A percentile compares a stretch with the other conserved stretches of the same genome.
These are phyloP conservation scores for Anoncus sp. DNA, from an alignment of 2,888 invertebrate genomes.

Conservation along the genomic window DNA sequence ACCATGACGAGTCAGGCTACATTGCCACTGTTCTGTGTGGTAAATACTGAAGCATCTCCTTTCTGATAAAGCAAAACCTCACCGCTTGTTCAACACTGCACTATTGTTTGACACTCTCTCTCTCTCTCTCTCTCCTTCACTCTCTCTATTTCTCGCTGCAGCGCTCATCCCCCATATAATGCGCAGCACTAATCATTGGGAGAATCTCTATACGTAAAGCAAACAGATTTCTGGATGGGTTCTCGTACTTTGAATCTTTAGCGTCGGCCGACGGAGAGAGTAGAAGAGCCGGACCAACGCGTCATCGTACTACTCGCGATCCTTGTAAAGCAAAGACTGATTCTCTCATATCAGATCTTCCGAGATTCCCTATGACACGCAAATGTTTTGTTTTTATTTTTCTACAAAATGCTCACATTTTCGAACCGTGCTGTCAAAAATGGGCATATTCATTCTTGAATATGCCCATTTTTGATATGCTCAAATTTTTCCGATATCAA, in stretches of 20 bases:
- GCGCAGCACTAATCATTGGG: conserved; percentile 32
- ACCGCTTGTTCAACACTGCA: conserved; percentile 15
- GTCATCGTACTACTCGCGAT: neutral
- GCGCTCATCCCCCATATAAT: neutral
- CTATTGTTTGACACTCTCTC: neutral
- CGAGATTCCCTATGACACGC: no score
- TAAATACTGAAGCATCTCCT: conserved; percentile 28
- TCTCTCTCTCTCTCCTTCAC: neutral
- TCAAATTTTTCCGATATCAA: no score
- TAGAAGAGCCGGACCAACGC: conserved; percentile 14
- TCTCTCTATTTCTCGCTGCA: neutral
- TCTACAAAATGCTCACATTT: no score
- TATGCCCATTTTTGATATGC: no score
- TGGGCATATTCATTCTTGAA: no score
- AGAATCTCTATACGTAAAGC: conserved; percentile 27
- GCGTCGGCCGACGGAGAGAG: conserved; percentile 30
- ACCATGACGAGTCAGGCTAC: neutral
- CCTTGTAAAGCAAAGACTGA: no score
- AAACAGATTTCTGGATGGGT: neutral
- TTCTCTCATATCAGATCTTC: no score
- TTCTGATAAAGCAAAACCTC: conserved; percentile 23
- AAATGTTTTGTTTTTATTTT: no score
- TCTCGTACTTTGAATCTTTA: neutral
- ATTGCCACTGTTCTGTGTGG: conserved; percentile 10
- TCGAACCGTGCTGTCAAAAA: no score